Conservation (phyloP, 2,113 vertebrate species). For the Brachyistius frenatus region DNA sequence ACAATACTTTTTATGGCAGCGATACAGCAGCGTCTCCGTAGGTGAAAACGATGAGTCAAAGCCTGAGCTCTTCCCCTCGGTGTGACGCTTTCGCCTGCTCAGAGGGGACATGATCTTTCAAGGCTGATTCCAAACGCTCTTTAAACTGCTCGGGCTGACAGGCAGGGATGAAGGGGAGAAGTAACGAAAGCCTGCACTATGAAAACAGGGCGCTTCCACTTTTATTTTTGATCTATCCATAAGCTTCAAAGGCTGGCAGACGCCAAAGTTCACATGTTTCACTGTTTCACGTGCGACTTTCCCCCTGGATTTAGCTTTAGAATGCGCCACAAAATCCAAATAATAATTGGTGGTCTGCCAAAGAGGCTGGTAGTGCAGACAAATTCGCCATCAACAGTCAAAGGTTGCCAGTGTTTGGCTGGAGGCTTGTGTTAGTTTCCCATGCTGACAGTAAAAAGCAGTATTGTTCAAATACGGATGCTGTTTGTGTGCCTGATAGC, state of each 20-base stretch:
- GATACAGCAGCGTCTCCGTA: not conserved
- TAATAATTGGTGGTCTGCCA: constrained; percentile 37
- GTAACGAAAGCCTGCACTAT: constrained; percentile 12
- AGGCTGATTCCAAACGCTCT: constrained; percentile 40
- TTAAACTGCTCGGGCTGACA: constrained; percentile 44
- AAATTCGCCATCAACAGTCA: constrained; percentile 38
- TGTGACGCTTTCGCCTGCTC: constrained; percentile 29
- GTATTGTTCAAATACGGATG: constrained; percentile 39
- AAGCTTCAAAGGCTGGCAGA: not conserved
- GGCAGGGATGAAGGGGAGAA: constrained; percentile 21
- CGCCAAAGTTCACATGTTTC: constrained; percentile 19
- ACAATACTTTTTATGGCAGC: not conserved
- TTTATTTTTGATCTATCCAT: not conserved
- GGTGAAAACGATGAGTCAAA: constrained; percentile 46
- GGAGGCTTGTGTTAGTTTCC: constrained; percentile 50
- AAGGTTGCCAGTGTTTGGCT: constrained; percentile 48
- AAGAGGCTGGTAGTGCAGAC: constrained; percentile 9
- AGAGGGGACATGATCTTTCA: constrained; percentile 52
- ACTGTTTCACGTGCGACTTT: constrained; percentile 8
- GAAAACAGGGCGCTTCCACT: not conserved
- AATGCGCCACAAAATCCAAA: constrained; percentile 35
- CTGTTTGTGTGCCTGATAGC: constrained; percentile 8
- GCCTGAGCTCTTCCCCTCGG: constrained; percentile 18
- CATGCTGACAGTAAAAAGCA: constrained; percentile 36
- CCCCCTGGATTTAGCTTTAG: constrained; percentile 12